phyloP scores from a whole-genome alignment of 2,113 vertebrate species.

The Lepidothrix coronata region DNA sequence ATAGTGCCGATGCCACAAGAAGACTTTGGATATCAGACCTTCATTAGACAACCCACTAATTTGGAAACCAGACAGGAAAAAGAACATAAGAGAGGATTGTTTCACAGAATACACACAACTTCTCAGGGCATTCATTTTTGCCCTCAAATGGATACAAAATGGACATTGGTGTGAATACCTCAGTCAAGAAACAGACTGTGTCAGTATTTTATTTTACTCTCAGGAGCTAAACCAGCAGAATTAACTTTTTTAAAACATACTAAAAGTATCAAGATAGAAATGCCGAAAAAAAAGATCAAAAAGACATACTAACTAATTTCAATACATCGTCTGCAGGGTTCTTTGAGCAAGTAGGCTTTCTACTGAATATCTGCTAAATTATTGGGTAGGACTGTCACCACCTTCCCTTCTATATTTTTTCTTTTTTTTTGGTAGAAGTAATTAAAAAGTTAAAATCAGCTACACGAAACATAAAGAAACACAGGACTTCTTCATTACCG shows the following conservation, averaged over 20 bases:
- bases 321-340: background rate
- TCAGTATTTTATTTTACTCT: background rate
- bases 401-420: background rate
- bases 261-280: background rate
- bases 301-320: background rate
- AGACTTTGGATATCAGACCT: background rate
- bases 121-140: background rate
- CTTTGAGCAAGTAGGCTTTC: background rate
- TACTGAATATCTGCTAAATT: background rate
- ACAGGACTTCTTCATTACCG: background rate
- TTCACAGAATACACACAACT: background rate
- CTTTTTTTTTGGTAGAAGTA: background rate
- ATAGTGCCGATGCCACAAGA: background rate
- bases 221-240: background rate
- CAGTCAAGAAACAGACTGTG: background rate
- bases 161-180: background rate
- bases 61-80: background rate
- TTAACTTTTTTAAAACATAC: background rate
- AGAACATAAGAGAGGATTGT: background rate
- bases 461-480: background rate
- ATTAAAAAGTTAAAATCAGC: background rate
- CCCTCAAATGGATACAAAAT: background rate
- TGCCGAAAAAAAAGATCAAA: background rate
- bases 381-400: background rate
- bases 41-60: background rate